These are phyloP conservation scores for Sinocyclocheilus rhinocerous DNA, from an alignment of 2,113 vertebrate species.

Conservation along the genomic window DNA sequence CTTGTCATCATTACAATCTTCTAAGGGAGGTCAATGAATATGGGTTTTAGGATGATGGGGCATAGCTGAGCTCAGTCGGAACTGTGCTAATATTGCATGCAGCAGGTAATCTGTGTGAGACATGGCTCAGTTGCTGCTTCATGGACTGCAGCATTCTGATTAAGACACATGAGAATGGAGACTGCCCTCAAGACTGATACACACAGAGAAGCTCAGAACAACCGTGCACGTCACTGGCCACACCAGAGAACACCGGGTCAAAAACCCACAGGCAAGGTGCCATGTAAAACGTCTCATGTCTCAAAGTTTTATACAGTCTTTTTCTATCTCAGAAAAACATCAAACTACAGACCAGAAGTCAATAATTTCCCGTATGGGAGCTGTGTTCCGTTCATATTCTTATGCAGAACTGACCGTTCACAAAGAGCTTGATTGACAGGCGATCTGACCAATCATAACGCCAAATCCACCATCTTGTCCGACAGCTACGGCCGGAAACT, in stretches of 20 bases:
- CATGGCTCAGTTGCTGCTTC: not conserved
- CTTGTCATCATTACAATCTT: not conserved
- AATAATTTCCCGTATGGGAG: not conserved
- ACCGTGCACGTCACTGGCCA: not conserved
- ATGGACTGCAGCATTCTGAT: conserved; percentile 43
- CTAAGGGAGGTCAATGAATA: not conserved
- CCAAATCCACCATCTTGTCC: too few species aligned
- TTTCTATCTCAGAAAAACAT: not conserved
- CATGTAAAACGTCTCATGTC: not conserved
- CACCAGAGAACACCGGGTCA: not conserved
- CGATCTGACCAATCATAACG: too few species aligned
- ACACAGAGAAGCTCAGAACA: conserved; percentile 25
- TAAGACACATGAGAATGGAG: conserved; percentile 48
- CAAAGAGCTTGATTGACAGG: too few species aligned
- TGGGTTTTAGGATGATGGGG: not conserved
- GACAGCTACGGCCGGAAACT: too few species aligned
- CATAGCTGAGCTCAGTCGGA: not conserved
- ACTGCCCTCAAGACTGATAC: not conserved
- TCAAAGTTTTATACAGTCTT: not conserved
- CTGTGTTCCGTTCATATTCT: not conserved
- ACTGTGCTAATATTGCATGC: conserved; percentile 25
- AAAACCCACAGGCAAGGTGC: not conserved
- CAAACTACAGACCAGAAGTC: not conserved
- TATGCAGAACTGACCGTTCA: not conserved
- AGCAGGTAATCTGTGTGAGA: conserved; percentile 3